These are phyloP conservation scores for Gastrophryne carolinensis DNA, from an alignment of 2,797 vertebrate genomes.

Conservation along the genomic window DNA sequence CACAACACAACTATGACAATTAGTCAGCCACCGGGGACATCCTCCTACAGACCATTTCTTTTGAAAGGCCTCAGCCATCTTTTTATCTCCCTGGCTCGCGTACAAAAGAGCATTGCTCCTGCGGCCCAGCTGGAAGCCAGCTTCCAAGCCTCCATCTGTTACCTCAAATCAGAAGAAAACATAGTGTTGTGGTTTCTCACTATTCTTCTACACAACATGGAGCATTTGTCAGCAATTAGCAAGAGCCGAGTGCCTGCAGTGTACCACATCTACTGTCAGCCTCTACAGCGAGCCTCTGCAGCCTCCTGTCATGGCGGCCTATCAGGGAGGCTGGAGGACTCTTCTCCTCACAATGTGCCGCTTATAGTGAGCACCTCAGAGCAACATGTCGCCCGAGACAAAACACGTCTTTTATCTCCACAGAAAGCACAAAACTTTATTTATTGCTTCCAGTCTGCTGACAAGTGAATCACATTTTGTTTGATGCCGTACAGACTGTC, in stretches of 20 bases:
- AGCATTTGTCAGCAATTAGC: conserved; percentile 45
- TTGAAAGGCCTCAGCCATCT: conserved; percentile 24
- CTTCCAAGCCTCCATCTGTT: conserved; percentile 40
- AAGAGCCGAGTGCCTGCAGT: neutral
- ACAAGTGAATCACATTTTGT: neutral
- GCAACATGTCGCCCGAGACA: neutral
- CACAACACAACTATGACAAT: neutral
- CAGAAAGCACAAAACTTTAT: neutral
- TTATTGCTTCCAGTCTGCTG: neutral
- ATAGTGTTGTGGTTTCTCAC: conserved; percentile 39
- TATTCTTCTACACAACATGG: conserved; percentile 41
- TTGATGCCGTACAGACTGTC: neutral
- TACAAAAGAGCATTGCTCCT: conserved; percentile 33
- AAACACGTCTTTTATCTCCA: neutral
- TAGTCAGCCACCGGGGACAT: neutral
- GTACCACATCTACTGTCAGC: neutral
- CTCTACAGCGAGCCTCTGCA: neutral
- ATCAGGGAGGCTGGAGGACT: neutral
- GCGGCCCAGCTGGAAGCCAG: conserved; percentile 18
- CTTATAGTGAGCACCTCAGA: neutral
- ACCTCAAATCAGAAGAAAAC: conserved; percentile 36
- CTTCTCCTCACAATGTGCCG: neutral
- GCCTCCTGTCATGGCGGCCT: neutral
- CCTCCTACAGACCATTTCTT: conserved; percentile 25
- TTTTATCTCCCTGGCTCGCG: conserved; percentile 38